Base-by-base conservation (phyloP, 2,113 vertebrate species). In the Lanius collurio region DNA sequence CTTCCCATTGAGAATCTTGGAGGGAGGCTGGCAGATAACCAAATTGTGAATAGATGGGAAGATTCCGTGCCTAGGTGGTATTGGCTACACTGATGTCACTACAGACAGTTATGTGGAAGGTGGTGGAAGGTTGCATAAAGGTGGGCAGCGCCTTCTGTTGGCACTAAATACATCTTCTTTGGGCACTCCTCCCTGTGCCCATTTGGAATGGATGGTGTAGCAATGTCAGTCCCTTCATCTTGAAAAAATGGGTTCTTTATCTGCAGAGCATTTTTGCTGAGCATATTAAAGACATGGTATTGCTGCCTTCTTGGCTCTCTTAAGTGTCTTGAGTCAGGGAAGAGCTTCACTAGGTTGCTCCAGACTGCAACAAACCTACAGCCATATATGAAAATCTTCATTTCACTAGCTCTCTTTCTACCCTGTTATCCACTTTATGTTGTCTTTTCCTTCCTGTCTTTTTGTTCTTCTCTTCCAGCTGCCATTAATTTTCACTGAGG, bases 201-300 rank as follows among this genome's bases (percentile, higher is more conserved):
- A 1, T 53, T 88, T 0, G 0, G 5, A 13, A 27, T 17, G 18
- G 24, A 2, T 0, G 0, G 8, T n/a, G 11, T 57, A 23, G 60
- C 63, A 46, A 9, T 28, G 8, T 73, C 55, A 30, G 67, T 62
- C 55, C 41, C 30, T 92, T 80, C 13, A 31, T 50, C 55, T 83
- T 67, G 17, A 62, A 74, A 83, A 90, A 63, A 28, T 13, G 11
- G 6, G 7, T 2, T 47, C 22, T 81, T 14, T 52, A 23, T 33
- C 68, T 7, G 1, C 46, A 26, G 22, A 69, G 5, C 15, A 8
- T 75, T 87, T 95, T 49, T 70, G 19, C 33, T 9, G 26, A 64
- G n/a, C 39, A 2, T 31, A 13, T 67, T 78, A 47, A 85, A 53
- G 68, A 83, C 50, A 24, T 23, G 1, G 0, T 44, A 10, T 67